Evolutionary conservation across 2,113 vertebrate species (phyloP).

Genomic region (Menura novaehollandiae): DNA sequence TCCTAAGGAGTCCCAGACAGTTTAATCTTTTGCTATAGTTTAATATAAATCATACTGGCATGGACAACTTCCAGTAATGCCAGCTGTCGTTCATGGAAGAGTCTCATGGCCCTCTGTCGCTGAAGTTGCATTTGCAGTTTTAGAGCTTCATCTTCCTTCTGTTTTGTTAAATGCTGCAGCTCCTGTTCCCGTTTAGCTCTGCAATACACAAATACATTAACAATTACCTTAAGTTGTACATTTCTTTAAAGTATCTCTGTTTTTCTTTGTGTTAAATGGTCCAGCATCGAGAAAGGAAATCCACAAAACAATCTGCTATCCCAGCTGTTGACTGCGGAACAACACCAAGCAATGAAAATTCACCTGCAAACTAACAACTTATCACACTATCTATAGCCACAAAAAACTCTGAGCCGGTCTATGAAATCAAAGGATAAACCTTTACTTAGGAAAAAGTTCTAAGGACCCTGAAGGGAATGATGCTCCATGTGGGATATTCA

Average conservation of each 20-base stretch:
- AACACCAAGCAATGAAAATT: not conserved
- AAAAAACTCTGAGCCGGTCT: not conserved
- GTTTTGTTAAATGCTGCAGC: conserved; percentile 70
- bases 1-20: not conserved
- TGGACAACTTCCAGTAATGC: conserved; percentile 84
- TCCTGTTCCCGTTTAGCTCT: conserved; percentile 78
- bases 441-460: not conserved
- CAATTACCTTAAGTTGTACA: not conserved
- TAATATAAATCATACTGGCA: conserved; percentile 74
- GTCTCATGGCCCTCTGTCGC: conserved; percentile 84
- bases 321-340: not conserved
- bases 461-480: not conserved
- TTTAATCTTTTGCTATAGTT: conserved; percentile 4
- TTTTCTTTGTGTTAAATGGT: not conserved
- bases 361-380: not conserved
- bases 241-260: not conserved
- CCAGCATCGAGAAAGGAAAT: not conserved
- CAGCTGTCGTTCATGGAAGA: conserved; percentile 85
- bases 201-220: conserved; percentile 17
- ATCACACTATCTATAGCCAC: not conserved
- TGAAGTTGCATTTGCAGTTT: conserved; percentile 79
- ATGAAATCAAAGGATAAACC: not conserved
- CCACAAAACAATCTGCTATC: not conserved
- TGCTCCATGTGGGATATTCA: not conserved
- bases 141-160: conserved; percentile 80